These are phyloP conservation scores for Brachyistius frenatus DNA, from an alignment of 2,113 vertebrate genomes.

Conservation along the genomic window DNA sequence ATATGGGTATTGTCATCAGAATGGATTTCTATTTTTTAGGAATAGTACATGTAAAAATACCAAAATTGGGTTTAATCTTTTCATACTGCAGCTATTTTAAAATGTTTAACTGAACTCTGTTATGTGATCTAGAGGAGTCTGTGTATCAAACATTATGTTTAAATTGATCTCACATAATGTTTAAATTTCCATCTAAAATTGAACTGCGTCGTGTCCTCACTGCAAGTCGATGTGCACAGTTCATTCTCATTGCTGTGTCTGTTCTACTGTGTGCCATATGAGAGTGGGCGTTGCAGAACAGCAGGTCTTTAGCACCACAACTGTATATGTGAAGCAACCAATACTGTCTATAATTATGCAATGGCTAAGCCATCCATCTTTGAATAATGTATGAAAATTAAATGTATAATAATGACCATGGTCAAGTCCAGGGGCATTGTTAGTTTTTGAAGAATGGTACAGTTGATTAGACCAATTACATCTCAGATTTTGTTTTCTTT, in stretches of 20 bases:
- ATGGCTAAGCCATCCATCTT: conserved; percentile 7
- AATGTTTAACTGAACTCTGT: not conserved
- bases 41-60: conserved; percentile 30
- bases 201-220: conserved; percentile 10
- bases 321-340: conserved; percentile 46
- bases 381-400: conserved; percentile 55
- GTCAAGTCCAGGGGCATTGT: conserved; percentile 37
- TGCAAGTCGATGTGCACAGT: conserved; percentile 22
- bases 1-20: conserved; percentile 69
- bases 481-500: not conserved
- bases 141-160: not conserved
- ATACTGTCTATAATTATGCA: conserved; percentile 50
- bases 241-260: conserved; percentile 35
- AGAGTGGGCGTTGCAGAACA: conserved; percentile 64
- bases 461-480: conserved; percentile 27
- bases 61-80: conserved; percentile 21
- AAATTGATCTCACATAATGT: not conserved
- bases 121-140: not conserved
- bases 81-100: conserved; percentile 40
- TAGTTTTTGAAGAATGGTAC: conserved; percentile 17
- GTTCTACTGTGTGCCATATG: conserved; percentile 40
- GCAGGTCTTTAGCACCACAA: conserved; percentile 64
- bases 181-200: conserved; percentile 18
- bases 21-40: conserved; percentile 70
- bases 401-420: conserved; percentile 35